phyloP scores from a whole-genome alignment of 2,113 vertebrate genomes.

The Sclerurus mexicanus region DNA sequence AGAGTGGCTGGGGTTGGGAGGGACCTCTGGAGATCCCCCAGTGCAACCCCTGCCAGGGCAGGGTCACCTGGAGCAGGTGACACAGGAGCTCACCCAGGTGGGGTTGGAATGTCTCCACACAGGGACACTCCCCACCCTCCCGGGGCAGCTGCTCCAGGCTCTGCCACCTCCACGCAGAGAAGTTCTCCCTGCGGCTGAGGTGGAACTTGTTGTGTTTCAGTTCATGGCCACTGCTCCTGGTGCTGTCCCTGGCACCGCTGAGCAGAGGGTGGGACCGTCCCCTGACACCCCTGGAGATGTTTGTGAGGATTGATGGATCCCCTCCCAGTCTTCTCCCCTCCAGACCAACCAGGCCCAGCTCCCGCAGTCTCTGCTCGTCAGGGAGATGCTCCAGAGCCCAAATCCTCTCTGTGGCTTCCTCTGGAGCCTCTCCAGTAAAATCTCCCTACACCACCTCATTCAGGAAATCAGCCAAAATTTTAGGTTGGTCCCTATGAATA shows the following conservation, averaged over 20 bases:
- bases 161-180: not conserved
- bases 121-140: too few relatives aligned
- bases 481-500: fast-evolving
- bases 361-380: not conserved
- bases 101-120: not conserved
- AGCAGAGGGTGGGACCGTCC: not conserved
- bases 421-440: not conserved
- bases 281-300: not conserved
- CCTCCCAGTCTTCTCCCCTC: not conserved
- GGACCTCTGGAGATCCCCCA: not conserved
- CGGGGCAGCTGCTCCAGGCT: not conserved
- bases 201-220: not conserved
- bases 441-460: fast-evolving
- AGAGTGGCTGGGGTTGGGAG: not conserved
- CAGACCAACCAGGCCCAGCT: not conserved
- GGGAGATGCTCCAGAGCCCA: not conserved
- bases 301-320: not conserved
- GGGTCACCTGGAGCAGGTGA: not conserved
- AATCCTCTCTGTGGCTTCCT: not conserved
- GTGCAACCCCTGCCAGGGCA: not conserved
- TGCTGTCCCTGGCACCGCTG: not conserved
- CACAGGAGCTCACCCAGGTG: not conserved
- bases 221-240: not conserved
- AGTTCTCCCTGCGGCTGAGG: not conserved
- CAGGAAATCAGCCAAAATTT: not conserved